Conservation (phyloP, 2,113 vertebrate genomes). For the Peromyscus polionotus region DNA sequence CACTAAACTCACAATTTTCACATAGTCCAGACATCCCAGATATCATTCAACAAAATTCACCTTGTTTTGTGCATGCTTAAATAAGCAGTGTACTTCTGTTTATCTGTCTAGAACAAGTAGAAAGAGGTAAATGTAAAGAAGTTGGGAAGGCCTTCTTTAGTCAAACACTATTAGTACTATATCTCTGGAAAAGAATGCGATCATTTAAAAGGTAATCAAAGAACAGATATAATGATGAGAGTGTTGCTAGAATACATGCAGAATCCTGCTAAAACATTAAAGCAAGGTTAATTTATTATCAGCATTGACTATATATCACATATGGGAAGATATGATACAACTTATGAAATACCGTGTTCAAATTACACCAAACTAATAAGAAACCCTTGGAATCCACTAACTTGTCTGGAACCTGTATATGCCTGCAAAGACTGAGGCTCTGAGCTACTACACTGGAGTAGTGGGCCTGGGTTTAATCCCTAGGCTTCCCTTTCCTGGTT, state of each 20-base stretch:
- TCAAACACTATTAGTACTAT: background rate
- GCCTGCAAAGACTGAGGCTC: background rate
- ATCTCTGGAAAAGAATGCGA: background rate
- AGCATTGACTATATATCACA: background rate
- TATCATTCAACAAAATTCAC: background rate
- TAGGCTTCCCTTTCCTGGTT: constrained; percentile 30
- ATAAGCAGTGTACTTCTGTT: background rate
- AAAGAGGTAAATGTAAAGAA: background rate
- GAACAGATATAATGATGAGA: background rate
- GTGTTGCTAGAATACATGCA: background rate
- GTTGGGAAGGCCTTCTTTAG: background rate
- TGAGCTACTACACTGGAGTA: background rate
- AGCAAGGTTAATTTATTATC: background rate
- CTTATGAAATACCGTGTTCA: constrained; percentile 31
- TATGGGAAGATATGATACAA: background rate
- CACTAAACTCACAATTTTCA: background rate
- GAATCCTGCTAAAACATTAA: background rate
- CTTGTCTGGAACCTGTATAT: background rate
- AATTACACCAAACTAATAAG: constrained; percentile 26
- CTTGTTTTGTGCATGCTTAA: background rate
- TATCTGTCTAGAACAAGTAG: constrained; percentile 9
- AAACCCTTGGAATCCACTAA: constrained; percentile 44
- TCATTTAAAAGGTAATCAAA: background rate
- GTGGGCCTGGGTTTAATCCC: background rate
- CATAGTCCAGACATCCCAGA: background rate